Evolutionary conservation across 1,140 invertebrate genomes (phyloP).

Genomic region (Drosophila ananassae): DNA sequence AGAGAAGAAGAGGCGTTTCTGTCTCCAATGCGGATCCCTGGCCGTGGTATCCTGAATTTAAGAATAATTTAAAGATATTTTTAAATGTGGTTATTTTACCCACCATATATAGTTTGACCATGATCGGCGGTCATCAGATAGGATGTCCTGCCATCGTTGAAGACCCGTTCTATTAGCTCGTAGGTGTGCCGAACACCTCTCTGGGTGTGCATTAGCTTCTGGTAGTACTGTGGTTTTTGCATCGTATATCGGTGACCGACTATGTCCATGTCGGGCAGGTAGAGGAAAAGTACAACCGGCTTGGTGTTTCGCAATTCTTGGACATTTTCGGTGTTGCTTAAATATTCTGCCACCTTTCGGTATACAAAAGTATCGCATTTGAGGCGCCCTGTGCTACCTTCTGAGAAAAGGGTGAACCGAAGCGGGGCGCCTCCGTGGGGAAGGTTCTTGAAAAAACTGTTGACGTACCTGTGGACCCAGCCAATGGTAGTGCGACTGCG

Average conservation of each 20-base stretch:
- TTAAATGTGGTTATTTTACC: constrained; percentile 2
- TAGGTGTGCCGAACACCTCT: constrained; percentile 89
- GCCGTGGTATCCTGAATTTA: constrained; percentile 90
- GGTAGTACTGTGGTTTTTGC: constrained; percentile 91
- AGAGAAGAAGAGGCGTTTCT: constrained; percentile 18
- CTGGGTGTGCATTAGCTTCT: constrained; percentile 93
- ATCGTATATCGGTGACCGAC: constrained; percentile 88
- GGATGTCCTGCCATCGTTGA: constrained; percentile 91
- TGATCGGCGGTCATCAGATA: constrained; percentile 98
- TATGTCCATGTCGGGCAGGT: constrained; percentile 96
- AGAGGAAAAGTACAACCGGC: constrained; percentile 93
- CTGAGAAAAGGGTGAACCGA: background rate
- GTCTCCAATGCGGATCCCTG: constrained; percentile 72
- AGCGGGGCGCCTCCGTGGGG: constrained; percentile 7
- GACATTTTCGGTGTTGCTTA: constrained; percentile 84
- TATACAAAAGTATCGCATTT: constrained; percentile 9
- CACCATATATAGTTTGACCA: constrained; percentile 98
- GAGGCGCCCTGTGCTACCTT: background rate
- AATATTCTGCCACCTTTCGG: constrained; percentile 85
- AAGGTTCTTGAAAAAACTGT: background rate
- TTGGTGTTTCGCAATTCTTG: constrained; percentile 85
- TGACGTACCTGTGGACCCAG: constrained; percentile 85
- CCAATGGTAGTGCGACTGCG: constrained; percentile 87
- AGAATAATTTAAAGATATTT: background rate
- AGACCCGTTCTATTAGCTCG: constrained; percentile 89